phyloP scores from a whole-genome alignment of 2,888 invertebrate species.

The Drosophila mayaguana region DNA sequence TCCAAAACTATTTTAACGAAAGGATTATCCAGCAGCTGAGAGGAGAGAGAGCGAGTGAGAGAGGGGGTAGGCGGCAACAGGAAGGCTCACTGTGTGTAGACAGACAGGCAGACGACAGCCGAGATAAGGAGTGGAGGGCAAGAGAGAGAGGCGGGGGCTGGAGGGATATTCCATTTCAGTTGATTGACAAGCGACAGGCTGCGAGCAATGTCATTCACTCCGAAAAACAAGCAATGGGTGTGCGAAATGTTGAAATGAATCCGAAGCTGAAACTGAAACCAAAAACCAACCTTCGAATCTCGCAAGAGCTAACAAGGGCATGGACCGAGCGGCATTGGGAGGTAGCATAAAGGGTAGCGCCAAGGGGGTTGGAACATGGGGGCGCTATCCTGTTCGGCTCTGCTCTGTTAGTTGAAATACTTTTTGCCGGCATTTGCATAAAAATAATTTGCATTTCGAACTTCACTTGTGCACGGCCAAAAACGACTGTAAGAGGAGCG shows the following conservation, averaged over 20 bases:
- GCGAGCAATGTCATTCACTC: constrained; percentile 65
- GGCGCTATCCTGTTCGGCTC: constrained; percentile 1
- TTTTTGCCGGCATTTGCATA: constrained; percentile 66
- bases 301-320: constrained; percentile 20
- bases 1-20: constrained; percentile 63
- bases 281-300: constrained; percentile 33
- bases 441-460: constrained; percentile 73
- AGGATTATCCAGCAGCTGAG: constrained; percentile 45
- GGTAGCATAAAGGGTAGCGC: constrained; percentile 1
- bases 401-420: constrained; percentile 63
- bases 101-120: constrained; percentile 10
- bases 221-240: constrained; percentile 67
- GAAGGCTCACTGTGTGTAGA: constrained; percentile 7
- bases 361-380: not conserved
- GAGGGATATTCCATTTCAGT: constrained; percentile 38
- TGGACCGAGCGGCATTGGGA: not conserved
- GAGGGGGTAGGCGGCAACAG: too few relatives aligned
- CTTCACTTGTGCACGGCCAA: constrained; percentile 41
- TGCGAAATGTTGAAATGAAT: constrained; percentile 64
- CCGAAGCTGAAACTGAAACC: constrained; percentile 33
- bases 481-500: not conserved
- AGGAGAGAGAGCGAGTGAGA: too few relatives aligned
- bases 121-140: not conserved
- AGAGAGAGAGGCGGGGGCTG: too few relatives aligned
- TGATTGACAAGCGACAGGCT: constrained; percentile 67